Conservation (phyloP, 2,113 vertebrate species). For the Dissostichus mawsoni region DNA sequence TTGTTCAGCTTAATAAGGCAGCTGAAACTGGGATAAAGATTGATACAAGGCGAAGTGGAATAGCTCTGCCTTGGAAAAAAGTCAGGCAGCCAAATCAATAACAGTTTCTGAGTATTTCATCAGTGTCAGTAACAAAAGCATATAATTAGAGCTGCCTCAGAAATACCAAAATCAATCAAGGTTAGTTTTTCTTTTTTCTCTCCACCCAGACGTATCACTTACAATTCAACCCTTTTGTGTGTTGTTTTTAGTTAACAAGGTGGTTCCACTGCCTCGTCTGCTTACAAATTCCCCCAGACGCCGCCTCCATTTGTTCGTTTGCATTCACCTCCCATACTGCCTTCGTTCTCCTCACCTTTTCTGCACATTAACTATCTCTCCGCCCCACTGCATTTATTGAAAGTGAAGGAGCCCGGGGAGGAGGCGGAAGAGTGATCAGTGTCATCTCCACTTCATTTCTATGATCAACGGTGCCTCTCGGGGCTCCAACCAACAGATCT, state of each 20-base stretch:
- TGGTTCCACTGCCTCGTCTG: slow-evolving; percentile 18
- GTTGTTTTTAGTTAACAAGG: slow-evolving; percentile 61
- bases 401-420: slow-evolving; percentile 24
- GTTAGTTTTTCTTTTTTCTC: not conserved
- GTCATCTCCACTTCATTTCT: slow-evolving; percentile 72
- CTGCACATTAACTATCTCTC: slow-evolving; percentile 34
- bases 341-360: slow-evolving; percentile 1
- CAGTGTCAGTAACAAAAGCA: slow-evolving; percentile 69
- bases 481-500: slow-evolving; percentile 62
- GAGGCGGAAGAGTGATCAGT: slow-evolving; percentile 65
- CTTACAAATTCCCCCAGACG: slow-evolving; percentile 34
- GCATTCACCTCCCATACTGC: slow-evolving; percentile 29
- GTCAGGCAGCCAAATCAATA: slow-evolving; percentile 67
- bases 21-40: slow-evolving; percentile 62
- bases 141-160: slow-evolving; percentile 70
- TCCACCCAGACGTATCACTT: slow-evolving; percentile 6
- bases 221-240: slow-evolving; percentile 41
- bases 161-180: slow-evolving; percentile 72
- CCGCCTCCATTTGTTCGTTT: slow-evolving; percentile 17
- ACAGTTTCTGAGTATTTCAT: slow-evolving; percentile 69
- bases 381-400: slow-evolving; percentile 11
- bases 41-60: slow-evolving; percentile 59
- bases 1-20: slow-evolving; percentile 58
- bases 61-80: slow-evolving; percentile 61
- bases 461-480: slow-evolving; percentile 69